Evolutionary conservation across 2,888 invertebrate species (phyloP).

Genomic region (Parnassius mnemosyne): DNA sequence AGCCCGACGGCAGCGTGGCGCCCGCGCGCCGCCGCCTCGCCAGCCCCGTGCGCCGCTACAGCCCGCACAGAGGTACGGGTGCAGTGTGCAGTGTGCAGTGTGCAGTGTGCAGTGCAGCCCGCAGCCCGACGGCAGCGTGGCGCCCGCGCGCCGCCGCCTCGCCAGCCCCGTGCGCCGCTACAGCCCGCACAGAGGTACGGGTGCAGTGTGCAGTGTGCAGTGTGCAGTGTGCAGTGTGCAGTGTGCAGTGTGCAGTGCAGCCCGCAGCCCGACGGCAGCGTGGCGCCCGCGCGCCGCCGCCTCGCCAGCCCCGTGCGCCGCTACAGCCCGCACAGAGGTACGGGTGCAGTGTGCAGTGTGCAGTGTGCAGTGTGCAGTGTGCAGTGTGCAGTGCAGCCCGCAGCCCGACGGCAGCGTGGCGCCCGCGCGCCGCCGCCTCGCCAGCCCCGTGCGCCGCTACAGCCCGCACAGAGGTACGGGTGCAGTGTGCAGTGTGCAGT

Average conservation of each 20-base stretch:
- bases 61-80: slow-evolving; percentile 86
- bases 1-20: slow-evolving; percentile 88
- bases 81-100: slow-evolving; percentile 36
- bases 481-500: too few relatives aligned
- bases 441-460: too few relatives aligned
- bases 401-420: too few relatives aligned
- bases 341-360: slow-evolving; percentile 54
- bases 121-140: slow-evolving; percentile 87
- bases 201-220: slow-evolving; percentile 70
- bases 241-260: slow-evolving; percentile 60
- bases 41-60: slow-evolving; percentile 89
- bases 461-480: slow-evolving; percentile 88
- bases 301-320: slow-evolving; percentile 87
- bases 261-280: slow-evolving; percentile 89
- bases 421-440: too few relatives aligned
- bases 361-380: slow-evolving; percentile 83
- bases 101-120: slow-evolving; percentile 75
- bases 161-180: slow-evolving; percentile 89
- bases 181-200: slow-evolving; percentile 87
- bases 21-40: slow-evolving; percentile 85
- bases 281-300: slow-evolving; percentile 84
- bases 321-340: slow-evolving; percentile 87
- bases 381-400: too few relatives aligned
- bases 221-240: slow-evolving; percentile 90
- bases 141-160: slow-evolving; percentile 83